A percentile compares a stretch with the other conserved stretches of the same genome.
These are phyloP conservation scores for Syngnathus scovelli DNA, from an alignment of 2,113 vertebrate species.

Conservation along the genomic window DNA sequence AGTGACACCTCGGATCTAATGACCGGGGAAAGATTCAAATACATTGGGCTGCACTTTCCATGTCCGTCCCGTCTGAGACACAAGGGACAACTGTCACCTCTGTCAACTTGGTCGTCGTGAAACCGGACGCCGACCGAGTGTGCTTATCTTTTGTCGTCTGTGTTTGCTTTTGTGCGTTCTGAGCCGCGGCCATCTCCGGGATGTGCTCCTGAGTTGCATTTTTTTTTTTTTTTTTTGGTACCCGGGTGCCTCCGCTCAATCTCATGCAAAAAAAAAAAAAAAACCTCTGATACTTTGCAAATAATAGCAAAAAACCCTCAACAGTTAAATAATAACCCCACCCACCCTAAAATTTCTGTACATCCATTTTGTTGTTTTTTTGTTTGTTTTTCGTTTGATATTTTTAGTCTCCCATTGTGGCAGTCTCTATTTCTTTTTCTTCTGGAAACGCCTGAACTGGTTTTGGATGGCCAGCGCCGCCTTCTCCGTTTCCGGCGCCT, in stretches of 20 bases:
- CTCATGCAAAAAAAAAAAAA: conserved; percentile 4
- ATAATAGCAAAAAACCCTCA: background rate
- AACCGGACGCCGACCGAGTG: background rate
- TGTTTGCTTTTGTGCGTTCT: background rate
- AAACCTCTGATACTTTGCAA: background rate
- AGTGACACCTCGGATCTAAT: background rate
- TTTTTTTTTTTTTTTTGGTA: background rate
- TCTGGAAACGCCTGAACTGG: conserved; percentile 11
- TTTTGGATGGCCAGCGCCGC: conserved; percentile 10
- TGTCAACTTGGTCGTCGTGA: background rate
- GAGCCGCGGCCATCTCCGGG: background rate
- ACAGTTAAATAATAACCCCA: background rate
- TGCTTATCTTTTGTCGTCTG: background rate
- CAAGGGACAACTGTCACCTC: background rate
- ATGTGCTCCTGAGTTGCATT: background rate
- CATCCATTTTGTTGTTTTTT: background rate
- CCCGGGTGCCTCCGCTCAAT: background rate
- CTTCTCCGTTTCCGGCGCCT: conserved; percentile 9
- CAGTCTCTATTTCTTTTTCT: conserved; percentile 9
- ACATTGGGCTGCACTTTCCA: background rate
- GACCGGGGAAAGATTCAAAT: background rate
- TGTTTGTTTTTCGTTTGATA: background rate
- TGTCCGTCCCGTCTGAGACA: background rate
- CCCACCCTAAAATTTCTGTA: conserved; percentile 1
- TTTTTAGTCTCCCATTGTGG: background rate